Evolutionary conservation across 2,888 invertebrate genomes (phyloP).

Genomic region (Polydrusus tereticollis): DNA sequence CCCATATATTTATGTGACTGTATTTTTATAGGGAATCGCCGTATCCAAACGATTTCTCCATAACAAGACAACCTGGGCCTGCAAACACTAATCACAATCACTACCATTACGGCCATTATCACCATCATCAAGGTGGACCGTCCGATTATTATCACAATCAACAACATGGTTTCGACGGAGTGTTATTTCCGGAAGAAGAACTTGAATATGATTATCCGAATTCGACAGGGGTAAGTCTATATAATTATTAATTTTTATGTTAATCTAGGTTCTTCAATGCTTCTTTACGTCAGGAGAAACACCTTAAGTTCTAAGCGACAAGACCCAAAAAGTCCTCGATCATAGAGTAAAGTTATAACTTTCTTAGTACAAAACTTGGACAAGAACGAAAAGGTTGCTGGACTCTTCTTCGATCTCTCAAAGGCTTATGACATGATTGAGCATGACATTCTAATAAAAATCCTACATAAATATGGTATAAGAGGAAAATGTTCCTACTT

Average conservation of each 20-base stretch:
- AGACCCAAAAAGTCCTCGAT: too few species aligned
- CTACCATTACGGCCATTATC: slow-evolving; percentile 8
- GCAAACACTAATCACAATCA: slow-evolving; percentile 3
- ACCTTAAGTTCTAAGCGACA: too few species aligned
- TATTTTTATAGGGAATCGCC: not conserved
- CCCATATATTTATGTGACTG: not conserved
- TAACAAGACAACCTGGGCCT: not conserved
- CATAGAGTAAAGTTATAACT: too few species aligned
- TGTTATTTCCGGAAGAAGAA: not conserved
- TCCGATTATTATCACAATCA: slow-evolving; percentile 23
- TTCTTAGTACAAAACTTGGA: too few species aligned
- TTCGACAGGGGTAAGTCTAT: slow-evolving; percentile 1
- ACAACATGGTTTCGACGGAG: slow-evolving; percentile 6
- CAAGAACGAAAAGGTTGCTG: too few species aligned
- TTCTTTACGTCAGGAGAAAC: too few species aligned
- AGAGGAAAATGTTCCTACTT: too few species aligned
- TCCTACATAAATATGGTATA: too few species aligned
- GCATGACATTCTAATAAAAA: too few species aligned
- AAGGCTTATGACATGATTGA: too few species aligned
- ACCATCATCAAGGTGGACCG: slow-evolving; percentile 1
- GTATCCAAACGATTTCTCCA: slow-evolving; percentile 40
- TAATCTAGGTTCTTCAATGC: too few species aligned
- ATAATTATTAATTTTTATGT: not conserved
- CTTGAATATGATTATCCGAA: not conserved
- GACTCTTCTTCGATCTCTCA: too few species aligned